These are phyloP conservation scores for Tachysurus vachellii DNA, from an alignment of 2,113 vertebrate genomes.

Conservation along the genomic window DNA sequence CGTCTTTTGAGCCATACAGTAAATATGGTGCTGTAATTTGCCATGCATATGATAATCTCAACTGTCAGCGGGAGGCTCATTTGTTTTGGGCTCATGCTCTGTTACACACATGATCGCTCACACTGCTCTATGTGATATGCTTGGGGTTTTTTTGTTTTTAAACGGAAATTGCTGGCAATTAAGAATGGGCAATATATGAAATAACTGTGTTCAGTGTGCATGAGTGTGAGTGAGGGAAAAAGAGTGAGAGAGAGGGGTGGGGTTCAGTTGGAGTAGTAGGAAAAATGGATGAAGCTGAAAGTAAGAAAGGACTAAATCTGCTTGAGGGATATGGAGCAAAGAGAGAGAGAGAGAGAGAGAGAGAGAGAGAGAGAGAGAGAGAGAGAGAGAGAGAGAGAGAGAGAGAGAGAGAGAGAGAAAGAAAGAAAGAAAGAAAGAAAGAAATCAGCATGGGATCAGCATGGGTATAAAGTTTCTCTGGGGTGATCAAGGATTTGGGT, in stretches of 20 bases:
- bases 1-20: slow-evolving; percentile 37
- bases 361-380: slow-evolving; percentile 58
- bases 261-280: slow-evolving; percentile 40
- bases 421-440: slow-evolving; percentile 45
- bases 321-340: not conserved
- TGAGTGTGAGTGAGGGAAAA: not conserved
- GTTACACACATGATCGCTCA: slow-evolving; percentile 44
- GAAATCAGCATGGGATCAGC: slow-evolving; percentile 52
- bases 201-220: slow-evolving; percentile 27
- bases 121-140: slow-evolving; percentile 17
- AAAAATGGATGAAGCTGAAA: slow-evolving; percentile 19
- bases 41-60: slow-evolving; percentile 43
- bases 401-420: slow-evolving; percentile 58
- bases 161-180: slow-evolving; percentile 43
- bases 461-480: slow-evolving; percentile 64
- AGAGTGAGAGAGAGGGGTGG: slow-evolving; percentile 18
- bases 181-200: not conserved
- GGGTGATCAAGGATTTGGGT: slow-evolving; percentile 70
- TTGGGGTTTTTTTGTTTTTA: slow-evolving; percentile 24
- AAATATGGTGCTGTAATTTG: slow-evolving; percentile 36
- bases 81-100: slow-evolving; percentile 42
- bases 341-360: slow-evolving; percentile 39
- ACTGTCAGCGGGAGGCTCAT: slow-evolving; percentile 38
- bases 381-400: slow-evolving; percentile 42
- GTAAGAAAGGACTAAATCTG: not conserved